A percentile compares a stretch with the other conserved stretches of the same genome.
Conservation (phyloP, 2,797 vertebrate genomes). For the Lagodon rhomboides region DNA sequence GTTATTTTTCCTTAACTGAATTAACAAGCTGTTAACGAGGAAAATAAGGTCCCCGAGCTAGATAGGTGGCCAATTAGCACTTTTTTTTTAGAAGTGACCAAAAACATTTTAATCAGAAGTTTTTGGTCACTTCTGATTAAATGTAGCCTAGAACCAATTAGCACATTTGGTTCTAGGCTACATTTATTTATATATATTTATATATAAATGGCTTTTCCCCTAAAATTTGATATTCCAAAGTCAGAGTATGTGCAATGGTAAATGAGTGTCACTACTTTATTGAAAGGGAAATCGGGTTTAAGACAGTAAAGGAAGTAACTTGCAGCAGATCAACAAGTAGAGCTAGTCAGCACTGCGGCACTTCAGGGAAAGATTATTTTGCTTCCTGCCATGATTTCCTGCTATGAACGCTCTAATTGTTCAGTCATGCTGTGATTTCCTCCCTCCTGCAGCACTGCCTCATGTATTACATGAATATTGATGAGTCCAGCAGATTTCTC, state of each 20-base stretch:
- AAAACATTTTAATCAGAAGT: too few relatives aligned
- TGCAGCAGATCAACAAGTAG: neutral
- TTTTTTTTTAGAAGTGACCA: too few relatives aligned
- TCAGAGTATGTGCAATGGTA: neutral
- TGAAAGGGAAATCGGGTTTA: neutral
- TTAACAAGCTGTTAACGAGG: too few relatives aligned
- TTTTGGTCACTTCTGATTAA: too few relatives aligned
- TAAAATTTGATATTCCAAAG: neutral
- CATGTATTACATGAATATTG: conserved; percentile 41
- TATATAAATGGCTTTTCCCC: too few relatives aligned
- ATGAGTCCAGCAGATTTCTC: conserved; percentile 37
- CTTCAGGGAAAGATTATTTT: conserved; percentile 27
- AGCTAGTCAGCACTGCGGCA: neutral
- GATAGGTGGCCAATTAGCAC: too few relatives aligned
- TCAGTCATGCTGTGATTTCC: conserved; percentile 26
- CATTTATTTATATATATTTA: too few relatives aligned
- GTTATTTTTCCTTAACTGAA: too few relatives aligned
- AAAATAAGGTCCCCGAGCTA: too few relatives aligned
- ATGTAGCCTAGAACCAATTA: too few relatives aligned
- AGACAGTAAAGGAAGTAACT: neutral
- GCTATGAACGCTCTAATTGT: conserved; percentile 44
- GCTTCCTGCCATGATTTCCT: conserved; percentile 29
- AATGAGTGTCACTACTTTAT: neutral
- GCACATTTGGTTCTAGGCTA: too few relatives aligned
- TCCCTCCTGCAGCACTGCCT: conserved; percentile 1